Percentiles rank a stretch among this genome's conserved stretches.
phyloP scores from a whole-genome alignment of 2,113 vertebrate genomes.

The Ptychochromis oligacanthus region DNA sequence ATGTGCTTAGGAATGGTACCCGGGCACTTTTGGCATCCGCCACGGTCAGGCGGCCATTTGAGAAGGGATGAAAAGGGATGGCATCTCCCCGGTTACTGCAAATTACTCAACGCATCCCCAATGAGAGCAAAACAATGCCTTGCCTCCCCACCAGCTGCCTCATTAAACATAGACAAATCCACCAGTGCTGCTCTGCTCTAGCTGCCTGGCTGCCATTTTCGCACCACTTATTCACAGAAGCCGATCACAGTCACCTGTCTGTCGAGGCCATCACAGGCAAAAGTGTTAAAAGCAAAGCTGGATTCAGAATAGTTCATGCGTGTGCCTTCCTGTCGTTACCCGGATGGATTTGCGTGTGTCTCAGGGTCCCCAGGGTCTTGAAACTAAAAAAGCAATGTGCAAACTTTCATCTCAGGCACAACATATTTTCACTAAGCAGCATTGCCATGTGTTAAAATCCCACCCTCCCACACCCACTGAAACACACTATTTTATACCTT shows the following conservation, averaged over 20 bases:
- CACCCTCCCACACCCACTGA: no score
- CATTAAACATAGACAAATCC: constrained; percentile 56
- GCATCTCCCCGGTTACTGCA: constrained; percentile 48
- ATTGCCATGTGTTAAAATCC: background rate
- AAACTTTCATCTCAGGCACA: background rate
- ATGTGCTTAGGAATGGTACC: constrained; percentile 37
- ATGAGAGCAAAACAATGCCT: constrained; percentile 47
- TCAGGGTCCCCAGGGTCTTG: background rate
- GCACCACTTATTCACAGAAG: constrained; percentile 19
- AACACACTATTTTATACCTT: background rate
- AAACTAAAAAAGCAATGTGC: background rate
- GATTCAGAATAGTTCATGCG: background rate
- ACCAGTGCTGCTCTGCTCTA: constrained; percentile 14
- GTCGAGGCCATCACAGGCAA: background rate
- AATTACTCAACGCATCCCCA: constrained; percentile 53
- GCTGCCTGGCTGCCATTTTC: constrained; percentile 29
- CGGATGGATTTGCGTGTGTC: background rate
- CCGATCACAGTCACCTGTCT: background rate
- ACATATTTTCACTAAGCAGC: background rate
- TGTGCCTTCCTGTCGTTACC: background rate
- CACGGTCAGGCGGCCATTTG: constrained; percentile 37
- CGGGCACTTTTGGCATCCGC: constrained; percentile 31
- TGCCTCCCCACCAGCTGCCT: constrained; percentile 46
- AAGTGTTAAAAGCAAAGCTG: background rate
- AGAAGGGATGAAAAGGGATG: constrained; percentile 53